Evolutionary conservation across 2,888 invertebrate genomes (phyloP), one percentile per base, ranked within the genome.

Genomic region (Pammene fasciana): DNA sequence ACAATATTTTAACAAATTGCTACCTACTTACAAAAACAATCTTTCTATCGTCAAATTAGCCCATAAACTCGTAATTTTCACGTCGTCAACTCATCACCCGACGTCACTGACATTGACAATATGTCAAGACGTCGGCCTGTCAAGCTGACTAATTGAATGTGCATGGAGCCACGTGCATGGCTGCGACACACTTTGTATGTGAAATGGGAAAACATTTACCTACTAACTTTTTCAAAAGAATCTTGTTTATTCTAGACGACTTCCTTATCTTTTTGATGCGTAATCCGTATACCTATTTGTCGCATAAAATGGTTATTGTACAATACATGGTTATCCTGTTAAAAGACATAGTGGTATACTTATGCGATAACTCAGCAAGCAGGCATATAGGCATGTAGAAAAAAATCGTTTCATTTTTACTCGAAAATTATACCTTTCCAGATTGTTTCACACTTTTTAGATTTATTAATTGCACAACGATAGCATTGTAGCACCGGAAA

Each of bases 121-220:
- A 68, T 64, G 62, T 68, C 62, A 68, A 56, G 34, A 56, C 57
- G 68, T 56, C 68, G 50, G 41, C 38, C 62, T 64, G 68, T 68
- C 68, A 62, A 34, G 38, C 16, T 68, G 68, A 68, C 64, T 68
- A 68, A 68, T 68, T 64, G 64, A 57, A 65, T 65, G 61, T 67
- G 68, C 64, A 59, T 34, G 26, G 57, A 48, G 57, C 57, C 57
- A 65, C 54, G 67, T 43, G 57, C n/a, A n/a, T n/a, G n/a, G n/a
- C 68, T 52, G 45, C 65, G 68, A 68, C 68, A 68, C 48, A 68
- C 57, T 68, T 68, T 59, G 57, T 16, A 50, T 50, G 41, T 41
- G 56, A 18, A 57, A 52, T 57, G 50, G 45, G 64, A 68, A 68
- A 68, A 68, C 65, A 68, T 64, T 62, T 50, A 68, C 56, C 46